Percentiles rank a stretch among this genome's conserved stretches.
phyloP scores from a whole-genome alignment of 2,113 vertebrate species.

The Odontophorus gujanensis region DNA sequence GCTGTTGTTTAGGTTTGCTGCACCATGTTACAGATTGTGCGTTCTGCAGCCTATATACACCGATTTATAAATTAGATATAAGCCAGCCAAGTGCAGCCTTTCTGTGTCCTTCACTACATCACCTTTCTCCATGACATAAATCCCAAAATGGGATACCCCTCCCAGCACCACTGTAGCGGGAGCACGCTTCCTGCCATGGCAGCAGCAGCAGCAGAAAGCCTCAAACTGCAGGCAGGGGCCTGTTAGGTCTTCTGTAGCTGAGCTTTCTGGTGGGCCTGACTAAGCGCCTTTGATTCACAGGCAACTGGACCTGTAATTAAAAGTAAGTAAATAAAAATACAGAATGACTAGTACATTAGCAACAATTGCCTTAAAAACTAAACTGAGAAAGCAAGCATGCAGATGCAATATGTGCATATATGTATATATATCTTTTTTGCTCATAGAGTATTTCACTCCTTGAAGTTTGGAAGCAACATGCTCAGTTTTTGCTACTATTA shows the following conservation, averaged over 20 bases:
- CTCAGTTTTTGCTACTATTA: conserved; percentile 58
- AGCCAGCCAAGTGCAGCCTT: not conserved
- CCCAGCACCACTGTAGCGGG: not conserved
- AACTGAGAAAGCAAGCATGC: not conserved
- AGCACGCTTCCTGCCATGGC: not conserved
- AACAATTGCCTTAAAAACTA: not conserved
- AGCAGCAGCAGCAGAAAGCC: not conserved
- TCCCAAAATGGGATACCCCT: not conserved
- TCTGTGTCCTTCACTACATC: not conserved
- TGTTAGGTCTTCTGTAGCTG: not conserved
- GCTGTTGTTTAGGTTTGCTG: not conserved
- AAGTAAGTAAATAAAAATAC: not conserved
- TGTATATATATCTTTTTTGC: not conserved
- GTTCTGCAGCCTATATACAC: not conserved
- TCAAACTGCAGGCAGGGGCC: not conserved
- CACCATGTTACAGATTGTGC: rapidly evolving
- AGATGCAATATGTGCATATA: conserved; percentile 41
- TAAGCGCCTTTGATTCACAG: not conserved
- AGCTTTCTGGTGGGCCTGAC: not conserved
- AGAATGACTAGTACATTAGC: not conserved
- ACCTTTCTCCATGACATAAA: not conserved
- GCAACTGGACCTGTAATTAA: not conserved
- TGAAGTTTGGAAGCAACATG: conserved; percentile 47
- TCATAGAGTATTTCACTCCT: conserved; percentile 62
- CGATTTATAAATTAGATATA: not conserved